Conservation (phyloP, 2,113 vertebrate genomes). For the Pleuronectes platessa region DNA sequence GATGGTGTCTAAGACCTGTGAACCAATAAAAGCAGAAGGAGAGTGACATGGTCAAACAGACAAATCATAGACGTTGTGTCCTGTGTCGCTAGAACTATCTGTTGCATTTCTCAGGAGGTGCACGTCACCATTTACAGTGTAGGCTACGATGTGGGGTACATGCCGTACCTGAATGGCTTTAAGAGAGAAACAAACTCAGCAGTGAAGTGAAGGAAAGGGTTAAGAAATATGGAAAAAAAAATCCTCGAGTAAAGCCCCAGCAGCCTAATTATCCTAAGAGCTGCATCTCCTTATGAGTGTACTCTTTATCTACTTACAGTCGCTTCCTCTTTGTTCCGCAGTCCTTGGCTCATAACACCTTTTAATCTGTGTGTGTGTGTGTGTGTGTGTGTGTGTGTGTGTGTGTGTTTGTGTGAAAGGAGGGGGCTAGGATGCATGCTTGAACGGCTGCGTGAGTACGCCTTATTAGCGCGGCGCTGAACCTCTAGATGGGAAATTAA, state of each 20-base stretch:
- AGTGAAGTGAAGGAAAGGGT: slow-evolving; percentile 37
- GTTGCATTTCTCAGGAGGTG: not conserved
- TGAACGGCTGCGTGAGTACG: slow-evolving; percentile 39
- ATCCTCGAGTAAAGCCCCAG: slow-evolving; percentile 44
- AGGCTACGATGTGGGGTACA: not conserved
- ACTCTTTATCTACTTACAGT: slow-evolving; percentile 73
- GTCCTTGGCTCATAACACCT: slow-evolving; percentile 68
- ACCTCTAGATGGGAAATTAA: slow-evolving; percentile 68
- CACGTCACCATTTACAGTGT: not conserved
- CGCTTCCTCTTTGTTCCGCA: slow-evolving; percentile 73
- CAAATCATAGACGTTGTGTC: not conserved
- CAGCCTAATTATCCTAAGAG: slow-evolving; percentile 69
- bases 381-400: slow-evolving; percentile 39
- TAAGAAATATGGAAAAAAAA: slow-evolving; percentile 20
- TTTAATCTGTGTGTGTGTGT: slow-evolving; percentile 54
- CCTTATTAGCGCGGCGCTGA: slow-evolving; percentile 71
- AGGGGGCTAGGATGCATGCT: slow-evolving; percentile 46
- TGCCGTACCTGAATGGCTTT: not conserved
- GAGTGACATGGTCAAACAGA: not conserved
- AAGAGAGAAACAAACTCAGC: slow-evolving; percentile 18
- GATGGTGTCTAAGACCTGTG: too few relatives aligned
- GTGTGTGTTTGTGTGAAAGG: slow-evolving; percentile 27
- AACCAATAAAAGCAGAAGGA: too few relatives aligned
- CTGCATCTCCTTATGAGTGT: slow-evolving; percentile 62
- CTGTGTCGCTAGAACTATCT: not conserved